Conservation (phyloP, 2,888 invertebrate genomes). For the Litoditis marina region DNA sequence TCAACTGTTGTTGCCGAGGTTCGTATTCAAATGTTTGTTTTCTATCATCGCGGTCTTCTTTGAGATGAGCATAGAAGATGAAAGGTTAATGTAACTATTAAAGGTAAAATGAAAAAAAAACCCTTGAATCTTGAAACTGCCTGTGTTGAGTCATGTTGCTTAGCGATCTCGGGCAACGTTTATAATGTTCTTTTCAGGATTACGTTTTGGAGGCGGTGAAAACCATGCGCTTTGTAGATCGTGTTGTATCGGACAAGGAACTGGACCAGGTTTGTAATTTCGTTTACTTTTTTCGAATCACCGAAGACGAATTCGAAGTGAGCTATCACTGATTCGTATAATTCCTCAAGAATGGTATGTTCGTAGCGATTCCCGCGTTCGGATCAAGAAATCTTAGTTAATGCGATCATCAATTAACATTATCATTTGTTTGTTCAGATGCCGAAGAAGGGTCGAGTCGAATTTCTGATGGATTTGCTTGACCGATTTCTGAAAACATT, state of each 20-base stretch:
- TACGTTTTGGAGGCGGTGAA: conserved; percentile 36
- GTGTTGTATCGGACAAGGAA: conserved; percentile 32
- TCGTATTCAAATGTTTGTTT: neutral
- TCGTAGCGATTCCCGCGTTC: neutral
- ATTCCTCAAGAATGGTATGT: too few relatives aligned
- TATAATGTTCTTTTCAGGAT: conserved; percentile 11
- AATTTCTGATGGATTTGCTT: conserved; percentile 37
- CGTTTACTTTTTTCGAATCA: too few relatives aligned
- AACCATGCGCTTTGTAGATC: conserved; percentile 46
- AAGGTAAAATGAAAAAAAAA: too few relatives aligned
- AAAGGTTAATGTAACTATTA: too few relatives aligned
- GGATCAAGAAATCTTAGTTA: neutral
- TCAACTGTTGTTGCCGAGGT: neutral
- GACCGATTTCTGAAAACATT: conserved; percentile 24
- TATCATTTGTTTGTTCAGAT: conserved; percentile 32
- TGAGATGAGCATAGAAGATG: too few relatives aligned
- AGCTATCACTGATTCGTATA: too few relatives aligned
- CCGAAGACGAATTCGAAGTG: too few relatives aligned
- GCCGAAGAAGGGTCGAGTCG: conserved; percentile 22
- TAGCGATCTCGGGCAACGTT: too few relatives aligned
- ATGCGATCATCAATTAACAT: too few relatives aligned
- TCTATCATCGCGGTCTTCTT: neutral
- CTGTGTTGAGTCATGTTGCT: too few relatives aligned
- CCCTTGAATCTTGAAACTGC: too few relatives aligned
- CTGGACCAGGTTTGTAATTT: conserved; percentile 24